Base-by-base conservation (phyloP, 2,888 invertebrate species). In the Drosophila phalerata region DNA sequence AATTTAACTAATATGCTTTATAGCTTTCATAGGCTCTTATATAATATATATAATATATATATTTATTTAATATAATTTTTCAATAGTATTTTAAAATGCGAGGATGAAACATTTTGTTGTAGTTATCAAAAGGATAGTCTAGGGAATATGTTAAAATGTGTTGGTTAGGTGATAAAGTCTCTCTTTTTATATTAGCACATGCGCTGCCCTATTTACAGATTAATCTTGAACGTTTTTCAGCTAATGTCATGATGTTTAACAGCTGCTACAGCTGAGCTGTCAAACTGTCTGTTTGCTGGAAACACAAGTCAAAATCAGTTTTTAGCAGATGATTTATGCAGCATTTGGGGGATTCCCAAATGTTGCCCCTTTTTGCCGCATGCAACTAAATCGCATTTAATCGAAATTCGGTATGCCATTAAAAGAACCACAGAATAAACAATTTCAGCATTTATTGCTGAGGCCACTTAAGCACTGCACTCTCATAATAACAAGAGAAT, bases 371-470 rank as follows among this genome's bases (percentile, higher is more conserved):
- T 52, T 61, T 52, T 28, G 45, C 52, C 56, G 57, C 30, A 43
- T 34, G 22, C 57, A 61, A 53, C 61, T 68, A 58, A 72, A 69
- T 55, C 55, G 60, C 56, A 77, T 60, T 72, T 72, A 57, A 57
- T 53, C 48, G 45, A 45, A 63, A 61, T 62, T 43, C 25, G 38
- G 51, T 43, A 45, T 71, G 55, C 47, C 76, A 76, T 40, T 63
- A 56, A 52, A 56, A 37, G 43, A 45, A 42, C 68, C 62, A n/a
- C 68, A 63, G 52, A 43, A 70, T 74, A 52, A 38, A 57, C 56
- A 53, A 63, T 77, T 63, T 40, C 28, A 51, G 57, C 30, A 77
- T 61, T 56, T 68, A 63, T 63, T 60, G 63, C 30, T 5, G 32
- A 43, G 42, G 57, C 61, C 57, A 75, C 73, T 77, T 60, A 73